Percentiles rank a stretch among this genome's conserved stretches.
phyloP scores from a whole-genome alignment of 2,113 vertebrate species.

The Orientallactaga bullata region DNA sequence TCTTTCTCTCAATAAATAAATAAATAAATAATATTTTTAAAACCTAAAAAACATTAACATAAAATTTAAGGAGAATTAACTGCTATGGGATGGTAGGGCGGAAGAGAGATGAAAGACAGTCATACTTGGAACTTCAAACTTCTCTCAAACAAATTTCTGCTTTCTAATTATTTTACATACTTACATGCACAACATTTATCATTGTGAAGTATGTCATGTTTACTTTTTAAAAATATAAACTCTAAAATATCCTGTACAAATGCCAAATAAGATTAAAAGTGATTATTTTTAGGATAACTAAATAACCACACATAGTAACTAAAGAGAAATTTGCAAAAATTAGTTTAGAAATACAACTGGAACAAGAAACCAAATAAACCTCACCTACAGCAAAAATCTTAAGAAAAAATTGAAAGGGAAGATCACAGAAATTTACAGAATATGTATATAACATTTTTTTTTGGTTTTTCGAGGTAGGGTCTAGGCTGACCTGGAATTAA shows the following conservation, averaged over 20 bases:
- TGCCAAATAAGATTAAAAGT: not conserved
- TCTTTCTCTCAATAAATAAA: not conserved
- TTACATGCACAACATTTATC: not conserved
- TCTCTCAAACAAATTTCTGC: not conserved
- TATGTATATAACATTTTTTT: not conserved
- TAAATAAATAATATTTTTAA: not conserved
- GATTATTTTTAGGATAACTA: not conserved
- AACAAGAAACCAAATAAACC: constrained; percentile 19
- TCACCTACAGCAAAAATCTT: not conserved
- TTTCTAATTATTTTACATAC: not conserved
- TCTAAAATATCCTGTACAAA: not conserved
- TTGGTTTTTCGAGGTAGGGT: no score
- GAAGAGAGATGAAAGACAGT: not conserved
- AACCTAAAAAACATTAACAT: constrained; percentile 1
- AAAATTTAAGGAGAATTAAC: not conserved
- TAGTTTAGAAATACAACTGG: constrained; percentile 16
- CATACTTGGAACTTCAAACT: not conserved
- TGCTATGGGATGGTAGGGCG: not conserved
- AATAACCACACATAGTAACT: not conserved
- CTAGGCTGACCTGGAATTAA: no score
- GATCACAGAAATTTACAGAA: not conserved
- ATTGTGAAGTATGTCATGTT: not conserved
- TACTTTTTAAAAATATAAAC: constrained; percentile 4
- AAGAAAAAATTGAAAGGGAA: not conserved
- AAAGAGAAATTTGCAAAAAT: not conserved